Evolutionary conservation across 2,113 vertebrate species (phyloP).

Genomic region (cattle (Bos taurus)): ARS-UCD2.0 NC_037336.1:59742001-59742500

Average conservation of each 20-base stretch:
- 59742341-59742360: not conserved
- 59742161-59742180: not conserved
- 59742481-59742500: not conserved
- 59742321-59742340: not conserved
- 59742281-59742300: not conserved
- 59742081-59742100: not conserved
- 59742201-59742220: not conserved
- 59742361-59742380: not conserved
- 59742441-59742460: not conserved
- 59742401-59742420: not conserved
- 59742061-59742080: not conserved
- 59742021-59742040: not conserved
- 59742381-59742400: not conserved
- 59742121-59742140: not conserved
- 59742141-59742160: not conserved
- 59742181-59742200: not conserved
- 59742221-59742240: not conserved
- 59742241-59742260: not conserved
- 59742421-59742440: not conserved
- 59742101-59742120: not conserved
- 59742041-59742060: slow-evolving; percentile 14
- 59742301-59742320: not conserved
- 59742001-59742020: not conserved
- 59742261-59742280: not conserved
- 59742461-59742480: slow-evolving; percentile 1